Conservation (phyloP, 2,888 invertebrate species). For the Rhagonycha fulva region DNA sequence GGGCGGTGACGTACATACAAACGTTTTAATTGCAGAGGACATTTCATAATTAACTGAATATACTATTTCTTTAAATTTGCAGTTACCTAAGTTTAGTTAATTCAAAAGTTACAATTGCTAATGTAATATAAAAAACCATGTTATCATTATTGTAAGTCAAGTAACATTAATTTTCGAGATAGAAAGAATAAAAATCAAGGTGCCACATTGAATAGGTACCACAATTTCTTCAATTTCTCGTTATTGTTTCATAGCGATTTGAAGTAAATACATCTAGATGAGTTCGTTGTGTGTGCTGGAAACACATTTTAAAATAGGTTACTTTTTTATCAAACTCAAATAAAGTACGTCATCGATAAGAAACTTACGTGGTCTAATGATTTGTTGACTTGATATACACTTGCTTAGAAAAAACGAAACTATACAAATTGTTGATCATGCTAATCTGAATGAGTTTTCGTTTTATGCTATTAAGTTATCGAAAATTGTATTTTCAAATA, state of each 20-base stretch:
- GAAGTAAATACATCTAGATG: neutral
- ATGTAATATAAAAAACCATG: no score
- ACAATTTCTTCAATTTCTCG: neutral
- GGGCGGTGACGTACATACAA: no score
- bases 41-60: no score
- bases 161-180: no score
- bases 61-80: no score
- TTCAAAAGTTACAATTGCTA: no score
- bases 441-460: neutral
- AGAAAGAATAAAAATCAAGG: no score
- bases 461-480: neutral
- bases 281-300: neutral
- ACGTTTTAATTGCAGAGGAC: no score
- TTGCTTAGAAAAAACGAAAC: neutral
- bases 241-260: neutral
- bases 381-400: slow-evolving; percentile 13
- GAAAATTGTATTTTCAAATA: neutral
- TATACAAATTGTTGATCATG: slow-evolving; percentile 6
- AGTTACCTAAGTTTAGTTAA: no score
- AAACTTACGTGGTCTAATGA: slow-evolving; percentile 10
- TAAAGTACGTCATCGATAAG: slow-evolving; percentile 26
- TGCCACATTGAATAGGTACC: neutral
- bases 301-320: slow-evolving; percentile 17
- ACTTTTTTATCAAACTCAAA: slow-evolving; percentile 26
- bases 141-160: no score